A percentile compares a stretch with the other conserved stretches of the same genome.
These are phyloP conservation scores for Toxotes lorentzi DNA, from an alignment of 2,797 vertebrate species.

Conservation along the genomic window DNA sequence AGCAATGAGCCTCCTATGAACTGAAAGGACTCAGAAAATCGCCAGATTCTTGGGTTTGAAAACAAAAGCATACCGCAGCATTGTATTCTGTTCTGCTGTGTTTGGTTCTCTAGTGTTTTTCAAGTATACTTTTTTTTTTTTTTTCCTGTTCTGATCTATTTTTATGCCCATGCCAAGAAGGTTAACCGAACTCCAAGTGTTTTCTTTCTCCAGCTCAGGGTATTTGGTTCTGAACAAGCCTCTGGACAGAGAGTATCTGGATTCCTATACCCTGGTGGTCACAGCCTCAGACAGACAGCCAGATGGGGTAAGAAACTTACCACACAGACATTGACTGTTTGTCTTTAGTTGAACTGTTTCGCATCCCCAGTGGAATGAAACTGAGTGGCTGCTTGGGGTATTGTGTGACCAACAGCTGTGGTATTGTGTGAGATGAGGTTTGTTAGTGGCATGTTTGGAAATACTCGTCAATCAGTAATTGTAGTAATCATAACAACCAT, in stretches of 20 bases:
- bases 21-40: background rate
- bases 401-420: conserved; percentile 47
- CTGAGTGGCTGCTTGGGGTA: background rate
- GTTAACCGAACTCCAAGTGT: conserved; percentile 35
- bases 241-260: conserved; percentile 93
- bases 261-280: conserved; percentile 93
- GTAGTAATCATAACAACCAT: background rate
- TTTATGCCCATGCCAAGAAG: background rate
- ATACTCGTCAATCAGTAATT: background rate
- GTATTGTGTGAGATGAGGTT: conserved; percentile 11
- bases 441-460: background rate
- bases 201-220: conserved; percentile 86
- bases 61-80: background rate
- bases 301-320: conserved; percentile 91
- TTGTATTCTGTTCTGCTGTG: background rate
- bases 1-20: background rate
- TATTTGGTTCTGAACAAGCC: conserved; percentile 91
- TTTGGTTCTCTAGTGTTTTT: background rate
- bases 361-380: conserved; percentile 37
- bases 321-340: conserved; percentile 39
- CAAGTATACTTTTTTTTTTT: background rate
- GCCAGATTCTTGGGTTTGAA: background rate
- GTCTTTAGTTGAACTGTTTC: conserved; percentile 36
- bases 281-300: conserved; percentile 93
- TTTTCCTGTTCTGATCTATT: conserved; percentile 9